Conservation (phyloP, 2,797 vertebrate species). For the Poeciliopsis turneri region DNA sequence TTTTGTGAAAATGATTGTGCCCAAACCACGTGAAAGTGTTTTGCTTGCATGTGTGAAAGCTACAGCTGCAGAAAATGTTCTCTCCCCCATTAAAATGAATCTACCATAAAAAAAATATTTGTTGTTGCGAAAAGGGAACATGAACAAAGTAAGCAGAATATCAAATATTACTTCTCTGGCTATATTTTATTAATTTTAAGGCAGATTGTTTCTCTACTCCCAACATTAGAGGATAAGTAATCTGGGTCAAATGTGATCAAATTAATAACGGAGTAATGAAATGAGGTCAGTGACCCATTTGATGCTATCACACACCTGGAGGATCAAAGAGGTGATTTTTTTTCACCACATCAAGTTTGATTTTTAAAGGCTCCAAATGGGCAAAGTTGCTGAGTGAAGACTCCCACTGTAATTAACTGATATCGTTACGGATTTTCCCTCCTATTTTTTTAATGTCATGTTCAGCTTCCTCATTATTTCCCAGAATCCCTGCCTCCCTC, state of each 20-base stretch:
- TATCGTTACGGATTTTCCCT: constrained; percentile 20
- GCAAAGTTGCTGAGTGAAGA: constrained; percentile 4
- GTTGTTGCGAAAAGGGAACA: neutral
- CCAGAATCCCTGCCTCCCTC: constrained; percentile 20
- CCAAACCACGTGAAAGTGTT: neutral
- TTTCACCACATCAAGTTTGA: constrained; percentile 24
- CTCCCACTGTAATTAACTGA: neutral
- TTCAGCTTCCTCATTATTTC: constrained; percentile 29
- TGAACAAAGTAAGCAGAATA: neutral
- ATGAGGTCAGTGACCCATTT: constrained; percentile 58
- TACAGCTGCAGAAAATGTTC: neutral
- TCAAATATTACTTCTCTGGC: neutral
- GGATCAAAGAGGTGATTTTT: constrained; percentile 67
- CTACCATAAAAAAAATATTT: neutral
- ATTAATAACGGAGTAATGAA: constrained; percentile 70
- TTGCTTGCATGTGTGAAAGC: neutral
- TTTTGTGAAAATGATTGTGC: neutral
- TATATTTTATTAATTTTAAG: constrained; percentile 6
- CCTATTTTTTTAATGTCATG: constrained; percentile 1
- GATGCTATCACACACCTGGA: constrained; percentile 79
- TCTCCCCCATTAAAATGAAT: neutral
- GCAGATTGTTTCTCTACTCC: constrained; percentile 22
- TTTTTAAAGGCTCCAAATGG: constrained; percentile 25
- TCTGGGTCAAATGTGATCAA: constrained; percentile 55
- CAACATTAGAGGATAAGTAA: constrained; percentile 29